Conservation (phyloP, 2,797 vertebrate genomes). For the Dallia pectoralis region DNA sequence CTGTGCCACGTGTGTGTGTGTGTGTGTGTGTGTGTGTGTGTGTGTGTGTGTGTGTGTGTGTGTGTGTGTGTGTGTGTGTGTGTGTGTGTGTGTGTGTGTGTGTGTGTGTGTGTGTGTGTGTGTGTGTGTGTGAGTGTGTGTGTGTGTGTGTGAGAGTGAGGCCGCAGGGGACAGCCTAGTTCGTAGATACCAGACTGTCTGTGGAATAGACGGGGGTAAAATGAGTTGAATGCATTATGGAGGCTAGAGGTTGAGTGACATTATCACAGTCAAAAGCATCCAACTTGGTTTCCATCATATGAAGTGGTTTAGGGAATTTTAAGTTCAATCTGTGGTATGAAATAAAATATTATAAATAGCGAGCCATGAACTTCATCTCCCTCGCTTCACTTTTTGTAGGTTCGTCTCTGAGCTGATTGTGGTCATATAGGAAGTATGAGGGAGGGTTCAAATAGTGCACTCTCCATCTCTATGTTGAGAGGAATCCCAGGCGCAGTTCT, state of each 20-base stretch:
- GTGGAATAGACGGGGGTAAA: slow-evolving; percentile 42
- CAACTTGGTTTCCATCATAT: slow-evolving; percentile 18
- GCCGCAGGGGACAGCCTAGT: slow-evolving; percentile 4
- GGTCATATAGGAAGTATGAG: slow-evolving; percentile 29
- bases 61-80: background rate
- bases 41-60: slow-evolving; percentile 10
- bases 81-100: slow-evolving; percentile 12
- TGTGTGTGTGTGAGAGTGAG: slow-evolving; percentile 15
- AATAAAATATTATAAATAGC: slow-evolving; percentile 59
- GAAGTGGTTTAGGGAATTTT: slow-evolving; percentile 46
- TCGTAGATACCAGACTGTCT: slow-evolving; percentile 5
- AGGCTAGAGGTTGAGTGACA: slow-evolving; percentile 32
- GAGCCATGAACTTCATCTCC: slow-evolving; percentile 48
- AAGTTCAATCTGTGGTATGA: slow-evolving; percentile 65
- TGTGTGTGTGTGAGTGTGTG: background rate
- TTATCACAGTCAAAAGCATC: slow-evolving; percentile 32
- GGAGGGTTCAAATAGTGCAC: slow-evolving; percentile 44
- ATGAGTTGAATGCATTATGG: slow-evolving; percentile 38
- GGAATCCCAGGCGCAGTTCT: slow-evolving; percentile 52
- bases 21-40: slow-evolving; percentile 12
- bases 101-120: slow-evolving; percentile 10
- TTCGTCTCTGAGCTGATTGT: slow-evolving; percentile 42
- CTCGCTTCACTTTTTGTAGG: slow-evolving; percentile 27
- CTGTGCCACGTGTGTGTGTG: background rate
- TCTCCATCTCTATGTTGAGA: slow-evolving; percentile 31